Conservation (phyloP, 2,888 invertebrate species). For the Ephialtes manifestator region DNA sequence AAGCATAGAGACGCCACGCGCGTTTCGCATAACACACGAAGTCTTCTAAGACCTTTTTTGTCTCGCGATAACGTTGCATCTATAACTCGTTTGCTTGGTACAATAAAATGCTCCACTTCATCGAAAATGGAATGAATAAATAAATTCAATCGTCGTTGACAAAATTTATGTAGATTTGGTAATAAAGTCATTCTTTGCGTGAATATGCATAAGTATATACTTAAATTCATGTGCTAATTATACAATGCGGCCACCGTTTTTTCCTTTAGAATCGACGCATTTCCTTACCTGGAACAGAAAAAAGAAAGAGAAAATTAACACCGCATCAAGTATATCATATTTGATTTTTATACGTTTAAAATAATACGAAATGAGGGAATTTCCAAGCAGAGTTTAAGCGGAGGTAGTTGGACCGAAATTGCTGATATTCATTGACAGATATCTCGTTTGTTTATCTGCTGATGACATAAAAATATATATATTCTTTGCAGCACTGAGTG, state of each 20-base stretch:
- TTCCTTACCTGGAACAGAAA: slow-evolving; percentile 52
- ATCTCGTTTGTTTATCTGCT: too few relatives aligned
- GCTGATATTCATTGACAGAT: too few relatives aligned
- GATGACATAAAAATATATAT: too few relatives aligned
- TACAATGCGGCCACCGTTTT: not conserved
- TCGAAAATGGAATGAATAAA: not conserved
- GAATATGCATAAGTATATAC: not conserved
- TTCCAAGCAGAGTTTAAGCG: too few relatives aligned
- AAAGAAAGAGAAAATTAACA: not conserved
- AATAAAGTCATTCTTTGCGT: not conserved
- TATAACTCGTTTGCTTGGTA: not conserved
- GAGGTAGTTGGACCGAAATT: too few relatives aligned
- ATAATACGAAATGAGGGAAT: not conserved
- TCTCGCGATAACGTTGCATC: not conserved
- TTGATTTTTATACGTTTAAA: not conserved
- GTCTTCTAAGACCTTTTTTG: slow-evolving; percentile 1
- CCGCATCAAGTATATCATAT: not conserved
- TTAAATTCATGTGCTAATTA: not conserved
- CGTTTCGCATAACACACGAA: not conserved
- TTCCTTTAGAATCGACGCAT: not conserved
- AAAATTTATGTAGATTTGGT: not conserved
- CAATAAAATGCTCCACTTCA: not conserved
- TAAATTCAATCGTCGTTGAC: not conserved
- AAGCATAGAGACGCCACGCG: slow-evolving; percentile 4
- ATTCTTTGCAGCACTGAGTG: too few relatives aligned